Evolutionary conservation across 2,797 vertebrate genomes (phyloP).

Genomic region (Serranus cabrilla): DNA sequence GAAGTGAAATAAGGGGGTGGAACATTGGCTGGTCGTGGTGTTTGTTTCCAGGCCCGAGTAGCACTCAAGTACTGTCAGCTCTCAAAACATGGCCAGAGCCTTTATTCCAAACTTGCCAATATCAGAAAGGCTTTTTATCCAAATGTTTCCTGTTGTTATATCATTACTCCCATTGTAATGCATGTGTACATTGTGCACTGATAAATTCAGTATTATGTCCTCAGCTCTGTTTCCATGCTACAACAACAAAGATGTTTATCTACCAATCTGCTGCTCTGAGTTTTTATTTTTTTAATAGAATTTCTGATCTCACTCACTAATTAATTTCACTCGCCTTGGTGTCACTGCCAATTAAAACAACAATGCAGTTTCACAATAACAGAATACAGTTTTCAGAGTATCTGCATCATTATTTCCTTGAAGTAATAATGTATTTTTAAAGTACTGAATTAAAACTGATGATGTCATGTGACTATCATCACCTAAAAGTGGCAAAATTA

Average conservation of each 20-base stretch:
- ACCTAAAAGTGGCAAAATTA: too few relatives aligned
- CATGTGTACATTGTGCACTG: not conserved
- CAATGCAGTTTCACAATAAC: too few relatives aligned
- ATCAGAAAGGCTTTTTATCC: not conserved
- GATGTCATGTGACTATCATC: too few relatives aligned
- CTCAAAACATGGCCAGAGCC: not conserved
- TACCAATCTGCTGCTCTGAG: not conserved
- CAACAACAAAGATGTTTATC: not conserved
- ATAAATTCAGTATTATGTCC: not conserved
- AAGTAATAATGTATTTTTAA: too few relatives aligned
- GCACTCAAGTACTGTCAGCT: not conserved
- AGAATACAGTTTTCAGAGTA: too few relatives aligned
- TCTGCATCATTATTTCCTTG: too few relatives aligned
- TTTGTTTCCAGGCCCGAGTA: slow-evolving; percentile 3
- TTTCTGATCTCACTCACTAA: not conserved
- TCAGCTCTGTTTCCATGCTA: not conserved
- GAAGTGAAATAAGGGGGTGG: not conserved
- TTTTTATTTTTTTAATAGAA: not conserved
- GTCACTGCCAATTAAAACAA: not conserved
- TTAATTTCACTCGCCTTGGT: not conserved
- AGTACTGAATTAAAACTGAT: too few relatives aligned
- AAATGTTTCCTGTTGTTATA: not conserved
- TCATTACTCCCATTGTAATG: not conserved
- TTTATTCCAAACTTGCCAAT: not conserved
- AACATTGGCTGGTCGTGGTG: slow-evolving; percentile 16